Evolutionary conservation across 2,113 vertebrate species (phyloP).

Genomic region (Catharus bicknelli): DNA sequence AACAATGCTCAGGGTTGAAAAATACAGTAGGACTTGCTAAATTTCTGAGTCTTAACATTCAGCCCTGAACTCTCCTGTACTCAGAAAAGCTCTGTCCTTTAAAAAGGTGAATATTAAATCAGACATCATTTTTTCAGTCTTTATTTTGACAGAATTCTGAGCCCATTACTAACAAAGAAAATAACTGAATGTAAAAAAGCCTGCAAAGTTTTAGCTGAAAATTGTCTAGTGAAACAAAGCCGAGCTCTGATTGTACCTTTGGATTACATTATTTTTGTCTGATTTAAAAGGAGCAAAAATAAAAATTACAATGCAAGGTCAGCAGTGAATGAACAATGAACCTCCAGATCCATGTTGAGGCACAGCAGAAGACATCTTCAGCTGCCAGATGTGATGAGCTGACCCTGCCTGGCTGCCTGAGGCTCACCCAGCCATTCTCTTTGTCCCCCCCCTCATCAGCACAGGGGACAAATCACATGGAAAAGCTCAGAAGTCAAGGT

Average conservation of each 20-base stretch:
- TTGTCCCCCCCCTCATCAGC: background rate
- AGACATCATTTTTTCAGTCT: background rate
- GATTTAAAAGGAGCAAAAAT: background rate
- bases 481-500: background rate
- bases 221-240: background rate
- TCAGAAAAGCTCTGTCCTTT: slow-evolving; percentile 8
- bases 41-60: background rate
- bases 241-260: background rate
- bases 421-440: background rate
- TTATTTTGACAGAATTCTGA: slow-evolving; percentile 51
- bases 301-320: background rate
- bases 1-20: background rate
- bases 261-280: background rate
- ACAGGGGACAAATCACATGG: background rate
- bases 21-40: background rate
- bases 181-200: background rate
- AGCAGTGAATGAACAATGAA: background rate
- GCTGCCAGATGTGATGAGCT: background rate
- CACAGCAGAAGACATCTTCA: background rate
- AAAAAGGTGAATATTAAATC: slow-evolving; percentile 31
- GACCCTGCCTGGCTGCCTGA: background rate
- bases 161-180: background rate
- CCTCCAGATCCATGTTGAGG: background rate
- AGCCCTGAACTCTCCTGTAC: background rate
- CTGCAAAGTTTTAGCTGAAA: background rate